Percentiles rank a stretch among this genome's conserved stretches.
Conservation (phyloP, 1,140 invertebrate species). For the Capitella teleta region DNA sequence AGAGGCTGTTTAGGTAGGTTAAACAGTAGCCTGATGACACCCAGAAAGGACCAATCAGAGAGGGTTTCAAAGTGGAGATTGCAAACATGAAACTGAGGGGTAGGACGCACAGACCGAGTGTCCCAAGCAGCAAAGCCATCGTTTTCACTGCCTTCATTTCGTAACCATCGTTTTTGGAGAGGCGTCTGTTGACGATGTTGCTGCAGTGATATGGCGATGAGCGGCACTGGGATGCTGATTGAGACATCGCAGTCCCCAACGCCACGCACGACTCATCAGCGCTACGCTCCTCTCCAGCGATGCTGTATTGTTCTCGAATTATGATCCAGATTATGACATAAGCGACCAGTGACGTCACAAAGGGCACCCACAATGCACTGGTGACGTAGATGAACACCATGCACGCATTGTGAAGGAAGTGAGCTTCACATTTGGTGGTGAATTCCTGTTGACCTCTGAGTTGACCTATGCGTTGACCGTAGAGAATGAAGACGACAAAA, state of each 20-base stretch:
- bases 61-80: background rate
- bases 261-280: background rate
- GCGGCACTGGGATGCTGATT: background rate
- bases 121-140: background rate
- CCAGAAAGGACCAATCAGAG: background rate
- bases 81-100: background rate
- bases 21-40: slow-evolving; percentile 5
- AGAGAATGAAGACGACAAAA: background rate
- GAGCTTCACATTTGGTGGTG: background rate
- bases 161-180: background rate
- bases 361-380: no score
- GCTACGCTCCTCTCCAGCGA: no score
- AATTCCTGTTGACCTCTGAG: no score
- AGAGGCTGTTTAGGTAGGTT: slow-evolving; percentile 7
- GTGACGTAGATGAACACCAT: background rate
- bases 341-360: no score
- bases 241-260: background rate
- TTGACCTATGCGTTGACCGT: background rate
- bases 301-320: no score
- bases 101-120: background rate
- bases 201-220: background rate
- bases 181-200: background rate
- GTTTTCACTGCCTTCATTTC: background rate
- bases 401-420: background rate
- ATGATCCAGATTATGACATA: no score